Evolutionary conservation across 2,113 vertebrate species (phyloP).

Genomic region (Crocuta crocuta): DNA sequence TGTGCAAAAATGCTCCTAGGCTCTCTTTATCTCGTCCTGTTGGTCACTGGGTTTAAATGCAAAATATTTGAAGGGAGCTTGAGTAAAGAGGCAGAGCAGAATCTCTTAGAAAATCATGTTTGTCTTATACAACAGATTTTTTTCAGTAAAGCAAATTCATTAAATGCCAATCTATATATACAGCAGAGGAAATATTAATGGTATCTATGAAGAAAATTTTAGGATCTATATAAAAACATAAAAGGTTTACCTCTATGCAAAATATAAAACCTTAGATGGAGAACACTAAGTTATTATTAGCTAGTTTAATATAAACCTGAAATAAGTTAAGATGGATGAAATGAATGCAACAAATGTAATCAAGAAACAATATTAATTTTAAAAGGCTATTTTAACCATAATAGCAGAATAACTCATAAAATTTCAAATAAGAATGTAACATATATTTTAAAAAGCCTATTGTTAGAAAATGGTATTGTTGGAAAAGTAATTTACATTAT

Average conservation of each 20-base stretch:
- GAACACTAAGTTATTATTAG: neutral
- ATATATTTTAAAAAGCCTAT: neutral
- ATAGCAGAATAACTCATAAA: neutral
- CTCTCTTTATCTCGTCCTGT: neutral
- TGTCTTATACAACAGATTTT: neutral
- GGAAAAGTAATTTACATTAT: neutral
- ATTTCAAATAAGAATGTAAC: neutral
- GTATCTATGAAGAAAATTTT: neutral
- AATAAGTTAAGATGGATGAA: slow-evolving; percentile 14
- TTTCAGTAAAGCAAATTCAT: neutral
- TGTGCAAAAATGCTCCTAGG: neutral
- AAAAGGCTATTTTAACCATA: neutral
- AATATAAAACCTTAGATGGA: slow-evolving; percentile 33
- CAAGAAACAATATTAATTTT: neutral
- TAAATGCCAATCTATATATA: neutral
- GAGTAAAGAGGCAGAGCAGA: neutral
- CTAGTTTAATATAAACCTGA: neutral
- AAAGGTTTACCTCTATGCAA: neutral
- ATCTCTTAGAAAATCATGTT: neutral
- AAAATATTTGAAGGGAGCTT: neutral
- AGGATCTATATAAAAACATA: neutral
- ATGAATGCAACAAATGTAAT: neutral
- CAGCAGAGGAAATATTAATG: neutral
- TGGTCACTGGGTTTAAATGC: neutral
- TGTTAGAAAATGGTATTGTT: neutral